Evolutionary conservation across 2,888 invertebrate genomes (phyloP).

Genomic region (Lycaena phlaeas): DNA sequence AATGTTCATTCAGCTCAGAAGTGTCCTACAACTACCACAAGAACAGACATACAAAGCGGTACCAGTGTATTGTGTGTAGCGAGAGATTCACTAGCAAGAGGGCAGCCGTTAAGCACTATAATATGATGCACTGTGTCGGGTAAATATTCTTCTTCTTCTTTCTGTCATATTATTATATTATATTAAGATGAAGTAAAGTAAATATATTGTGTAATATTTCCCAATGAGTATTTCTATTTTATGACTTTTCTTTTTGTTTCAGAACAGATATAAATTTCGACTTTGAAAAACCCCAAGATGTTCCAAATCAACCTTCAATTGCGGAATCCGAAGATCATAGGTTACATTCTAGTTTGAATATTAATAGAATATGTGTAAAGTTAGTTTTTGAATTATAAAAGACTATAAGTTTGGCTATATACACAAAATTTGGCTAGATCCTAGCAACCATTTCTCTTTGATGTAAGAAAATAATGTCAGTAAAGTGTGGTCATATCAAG

Average conservation of each 20-base stretch:
- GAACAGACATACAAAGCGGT: slow-evolving; percentile 35
- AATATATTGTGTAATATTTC: too few relatives aligned
- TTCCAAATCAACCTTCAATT: neutral
- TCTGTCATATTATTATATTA: too few relatives aligned
- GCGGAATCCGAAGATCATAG: slow-evolving; percentile 11
- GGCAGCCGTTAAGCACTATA: slow-evolving; percentile 31
- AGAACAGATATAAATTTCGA: slow-evolving; percentile 14
- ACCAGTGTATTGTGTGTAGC: slow-evolving; percentile 33
- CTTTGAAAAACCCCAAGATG: slow-evolving; percentile 11
- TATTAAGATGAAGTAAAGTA: too few relatives aligned
- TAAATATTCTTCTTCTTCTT: slow-evolving; percentile 18
- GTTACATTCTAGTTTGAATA: slow-evolving; percentile 12
- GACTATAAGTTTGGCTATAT: too few relatives aligned
- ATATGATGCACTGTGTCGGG: slow-evolving; percentile 29
- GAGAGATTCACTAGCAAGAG: slow-evolving; percentile 27
- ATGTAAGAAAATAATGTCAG: too few relatives aligned
- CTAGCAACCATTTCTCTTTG: too few relatives aligned
- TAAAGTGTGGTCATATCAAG: too few relatives aligned
- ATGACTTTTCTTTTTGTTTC: slow-evolving; percentile 15
- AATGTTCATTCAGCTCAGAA: slow-evolving; percentile 36
- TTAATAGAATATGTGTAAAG: too few relatives aligned
- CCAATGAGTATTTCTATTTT: too few relatives aligned
- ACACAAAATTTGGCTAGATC: too few relatives aligned
- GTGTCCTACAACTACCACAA: slow-evolving; percentile 45
- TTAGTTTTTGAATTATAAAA: too few relatives aligned